phyloP scores from a whole-genome alignment of 2,113 vertebrate genomes.

The Struthio camelus region DNA sequence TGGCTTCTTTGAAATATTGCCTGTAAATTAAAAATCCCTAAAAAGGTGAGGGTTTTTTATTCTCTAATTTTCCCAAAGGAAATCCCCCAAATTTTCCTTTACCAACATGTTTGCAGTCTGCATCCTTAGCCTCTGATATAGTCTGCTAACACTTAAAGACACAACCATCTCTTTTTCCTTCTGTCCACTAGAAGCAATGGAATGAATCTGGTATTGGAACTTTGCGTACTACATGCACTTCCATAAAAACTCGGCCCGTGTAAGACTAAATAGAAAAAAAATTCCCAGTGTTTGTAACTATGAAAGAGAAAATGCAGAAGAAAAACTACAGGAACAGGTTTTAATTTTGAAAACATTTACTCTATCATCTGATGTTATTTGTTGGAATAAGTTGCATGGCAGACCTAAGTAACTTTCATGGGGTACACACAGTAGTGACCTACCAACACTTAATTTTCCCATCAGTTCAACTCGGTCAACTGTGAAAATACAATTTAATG shows the following conservation, averaged over 20 bases:
- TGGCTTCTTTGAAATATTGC: neutral
- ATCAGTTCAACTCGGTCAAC: neutral
- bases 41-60: neutral
- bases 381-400: neutral
- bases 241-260: neutral
- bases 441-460: neutral
- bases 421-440: neutral
- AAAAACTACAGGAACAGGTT: neutral
- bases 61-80: neutral
- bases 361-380: neutral
- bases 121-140: neutral
- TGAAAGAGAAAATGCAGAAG: neutral
- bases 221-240: neutral
- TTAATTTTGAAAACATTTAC: neutral
- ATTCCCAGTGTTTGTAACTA: neutral
- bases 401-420: neutral
- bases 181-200: neutral
- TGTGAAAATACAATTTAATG: neutral
- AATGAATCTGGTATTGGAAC: neutral
- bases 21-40: neutral
- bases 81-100: neutral
- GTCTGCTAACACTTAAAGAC: neutral
- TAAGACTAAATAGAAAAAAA: neutral
- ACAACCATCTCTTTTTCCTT: neutral
- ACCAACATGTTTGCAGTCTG: neutral